Evolutionary conservation across 2,888 invertebrate species (phyloP), one percentile per base, ranked within the genome.

Genomic region (Marasmarcha lunaedactyla): DNA sequence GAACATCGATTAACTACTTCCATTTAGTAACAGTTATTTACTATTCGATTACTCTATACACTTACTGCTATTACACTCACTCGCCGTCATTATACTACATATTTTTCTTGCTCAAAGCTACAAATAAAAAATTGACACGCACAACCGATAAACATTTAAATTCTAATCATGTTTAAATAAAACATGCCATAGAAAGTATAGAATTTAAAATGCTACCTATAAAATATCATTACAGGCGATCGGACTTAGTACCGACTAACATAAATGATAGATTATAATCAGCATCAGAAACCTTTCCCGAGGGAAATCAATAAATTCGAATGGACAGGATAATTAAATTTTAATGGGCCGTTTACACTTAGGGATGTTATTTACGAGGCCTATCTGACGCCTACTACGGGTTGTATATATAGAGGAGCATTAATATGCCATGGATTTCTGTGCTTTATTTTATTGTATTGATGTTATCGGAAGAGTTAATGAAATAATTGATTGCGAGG

Each of bases 291-390:
- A 54, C 50, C 49, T 50, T 60, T 59, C 57, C 57, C 56, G 52
- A 51, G 55, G 56, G 60, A 59, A 70, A 69, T 67, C 64, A 71
- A 73, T 73, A 71, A 72, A 72, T 68, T 55, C 55, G 50, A 64
- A 57, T 55, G 59, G 51, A 62, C 62, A 52, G 55, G 57, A 62
- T 66, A 66, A 70, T 71, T 73, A 72, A 64, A 67, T 63, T 68
- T 68, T 68, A 70, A 70, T 70, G 54, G 49, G 48, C 46, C 59
- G 55, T 60, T 59, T 61, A 63, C 62, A 62, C 58, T 55, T 56
- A 42, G 54, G 51, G 52, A 57, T 62, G 30, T 30, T 7, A 68
- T 71, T 70, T 68, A 70, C 55, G 63, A 55, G 49, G 57, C 47
- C 57, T 51, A 56, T 59, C 55, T 61, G 50, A 63, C 63, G 65